phyloP scores from a whole-genome alignment of 2,113 vertebrate genomes.

The Dromas ardeola region DNA sequence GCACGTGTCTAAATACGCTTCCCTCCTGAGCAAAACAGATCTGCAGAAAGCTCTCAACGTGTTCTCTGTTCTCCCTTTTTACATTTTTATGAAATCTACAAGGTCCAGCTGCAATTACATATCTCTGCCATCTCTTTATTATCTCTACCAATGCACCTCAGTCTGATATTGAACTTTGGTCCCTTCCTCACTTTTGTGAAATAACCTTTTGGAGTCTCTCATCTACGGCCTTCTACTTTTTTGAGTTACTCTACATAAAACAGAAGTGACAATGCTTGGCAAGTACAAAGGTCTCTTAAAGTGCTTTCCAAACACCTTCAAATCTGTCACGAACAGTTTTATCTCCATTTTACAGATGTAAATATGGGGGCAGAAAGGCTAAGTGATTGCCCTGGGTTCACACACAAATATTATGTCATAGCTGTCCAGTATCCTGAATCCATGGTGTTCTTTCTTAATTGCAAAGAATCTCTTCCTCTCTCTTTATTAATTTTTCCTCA shows the following conservation, averaged over 20 bases:
- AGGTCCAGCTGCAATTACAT: not conserved
- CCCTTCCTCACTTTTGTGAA: slow-evolving; percentile 3
- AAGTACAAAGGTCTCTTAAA: slow-evolving; percentile 16
- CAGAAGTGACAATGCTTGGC: slow-evolving; percentile 5
- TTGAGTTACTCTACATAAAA: slow-evolving; percentile 7
- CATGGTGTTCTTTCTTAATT: not conserved
- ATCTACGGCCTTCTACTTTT: not conserved
- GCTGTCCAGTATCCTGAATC: not conserved
- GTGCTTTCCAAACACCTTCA: slow-evolving; percentile 31
- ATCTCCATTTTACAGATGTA: slow-evolving; percentile 37
- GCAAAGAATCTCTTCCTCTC: not conserved
- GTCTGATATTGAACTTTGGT: not conserved
- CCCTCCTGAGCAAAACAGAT: not conserved
- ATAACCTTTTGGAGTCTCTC: slow-evolving; percentile 32
- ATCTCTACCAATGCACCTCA: not conserved
- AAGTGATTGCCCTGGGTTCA: not conserved
- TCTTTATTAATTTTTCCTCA: not conserved
- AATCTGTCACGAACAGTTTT: not conserved
- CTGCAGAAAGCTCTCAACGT: not conserved
- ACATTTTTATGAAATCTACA: not conserved
- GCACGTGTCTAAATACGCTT: not conserved
- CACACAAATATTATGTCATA: not conserved
- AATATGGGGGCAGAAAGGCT: slow-evolving; percentile 13
- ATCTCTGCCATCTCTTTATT: slow-evolving; percentile 21
- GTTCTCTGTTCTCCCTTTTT: not conserved